phyloP scores from a whole-genome alignment of 1,140 invertebrate species.

The Drosophila prosaltans region DNA sequence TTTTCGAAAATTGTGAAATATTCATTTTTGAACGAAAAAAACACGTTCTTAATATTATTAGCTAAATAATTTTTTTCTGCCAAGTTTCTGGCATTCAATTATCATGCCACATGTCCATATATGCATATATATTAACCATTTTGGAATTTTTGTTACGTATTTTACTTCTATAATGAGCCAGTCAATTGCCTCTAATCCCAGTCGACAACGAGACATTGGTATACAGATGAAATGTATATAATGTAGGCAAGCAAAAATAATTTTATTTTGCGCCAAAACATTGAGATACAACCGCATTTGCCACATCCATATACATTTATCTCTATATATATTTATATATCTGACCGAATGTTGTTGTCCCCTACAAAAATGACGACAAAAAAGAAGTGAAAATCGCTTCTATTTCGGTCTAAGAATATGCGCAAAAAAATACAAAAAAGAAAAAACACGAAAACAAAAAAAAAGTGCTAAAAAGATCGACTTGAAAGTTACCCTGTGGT shows the following conservation, averaged over 20 bases:
- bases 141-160: conserved; percentile 3
- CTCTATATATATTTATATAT: conserved; percentile 59
- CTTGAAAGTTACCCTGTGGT: not conserved
- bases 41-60: conserved; percentile 14
- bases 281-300: conserved; percentile 32
- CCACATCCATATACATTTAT: conserved; percentile 59
- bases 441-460: conserved; percentile 8
- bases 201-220: not conserved
- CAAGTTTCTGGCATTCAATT: conserved; percentile 48
- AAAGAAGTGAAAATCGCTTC: conserved; percentile 41
- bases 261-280: conserved; percentile 18
- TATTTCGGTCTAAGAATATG: conserved; percentile 54
- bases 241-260: conserved; percentile 14
- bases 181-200: not conserved
- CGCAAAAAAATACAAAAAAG: conserved; percentile 39
- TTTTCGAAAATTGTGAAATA: conserved; percentile 34
- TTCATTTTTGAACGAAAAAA: not conserved
- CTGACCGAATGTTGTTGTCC: conserved; percentile 43
- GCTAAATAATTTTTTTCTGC: conserved; percentile 4
- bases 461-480: not conserved
- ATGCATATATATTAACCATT: conserved; percentile 7
- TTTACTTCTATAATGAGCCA: conserved; percentile 1
- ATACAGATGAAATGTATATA: conserved; percentile 7
- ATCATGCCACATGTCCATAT: conserved; percentile 21
- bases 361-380: conserved; percentile 55